Evolutionary conservation across 2,113 vertebrate genomes (phyloP).

Genomic region (Anhinga anhinga): DNA sequence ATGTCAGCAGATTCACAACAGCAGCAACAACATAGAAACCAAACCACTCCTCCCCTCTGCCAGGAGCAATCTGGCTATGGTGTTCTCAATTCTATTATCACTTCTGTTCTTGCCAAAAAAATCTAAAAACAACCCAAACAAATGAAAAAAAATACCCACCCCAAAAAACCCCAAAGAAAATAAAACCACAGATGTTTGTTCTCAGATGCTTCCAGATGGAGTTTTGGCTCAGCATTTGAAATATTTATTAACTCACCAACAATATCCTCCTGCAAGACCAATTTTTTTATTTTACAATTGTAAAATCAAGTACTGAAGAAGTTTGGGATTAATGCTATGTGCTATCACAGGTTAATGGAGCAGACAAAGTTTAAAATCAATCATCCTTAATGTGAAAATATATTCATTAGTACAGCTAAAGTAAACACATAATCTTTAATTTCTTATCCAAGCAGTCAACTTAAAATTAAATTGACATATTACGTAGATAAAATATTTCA

Average conservation of each 20-base stretch:
- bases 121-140: not conserved
- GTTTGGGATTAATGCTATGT: not conserved
- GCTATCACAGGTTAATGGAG: not conserved
- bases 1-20: conserved; percentile 36
- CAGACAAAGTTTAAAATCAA: not conserved
- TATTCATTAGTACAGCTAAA: not conserved
- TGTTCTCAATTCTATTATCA: not conserved
- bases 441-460: not conserved
- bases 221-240: conserved; percentile 8
- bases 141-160: not conserved
- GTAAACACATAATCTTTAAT: not conserved
- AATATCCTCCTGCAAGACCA: not conserved
- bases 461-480: not conserved
- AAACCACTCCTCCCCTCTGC: not conserved
- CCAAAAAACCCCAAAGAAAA: not conserved
- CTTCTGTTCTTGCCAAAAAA: conserved; percentile 18
- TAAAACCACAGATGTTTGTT: not conserved
- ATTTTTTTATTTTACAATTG: not conserved
- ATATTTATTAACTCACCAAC: conserved; percentile 18
- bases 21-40: not conserved
- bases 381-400: not conserved
- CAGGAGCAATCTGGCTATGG: not conserved
- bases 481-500: not conserved
- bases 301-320: not conserved
- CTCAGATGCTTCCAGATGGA: not conserved